Base-by-base conservation (phyloP, 2,797 vertebrate species). In the Vireo griseus region DNA sequence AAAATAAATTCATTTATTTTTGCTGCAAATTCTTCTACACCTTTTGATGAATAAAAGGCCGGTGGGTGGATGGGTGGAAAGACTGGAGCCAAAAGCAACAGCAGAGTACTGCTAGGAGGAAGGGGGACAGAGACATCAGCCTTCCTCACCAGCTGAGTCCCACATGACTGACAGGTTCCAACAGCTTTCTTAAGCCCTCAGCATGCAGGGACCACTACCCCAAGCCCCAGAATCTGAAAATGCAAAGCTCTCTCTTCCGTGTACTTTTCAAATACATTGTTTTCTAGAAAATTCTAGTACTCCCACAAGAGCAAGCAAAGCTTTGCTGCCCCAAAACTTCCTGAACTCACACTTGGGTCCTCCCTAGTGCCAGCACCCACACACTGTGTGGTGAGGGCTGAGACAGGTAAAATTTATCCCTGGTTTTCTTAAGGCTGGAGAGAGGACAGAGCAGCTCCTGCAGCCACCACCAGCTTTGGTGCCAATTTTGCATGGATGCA, bases 1-100 rank as follows among this genome's bases (percentile, higher is more conserved):
- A 97, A 94, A 96, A 92, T 44, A 95, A 91, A 92, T 61, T 40
- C 47, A 37, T 85, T 93, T 96, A 92, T 94, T 97, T 96, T 95
- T 94, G 87, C 84, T 91, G 62, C 75, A 80, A 91, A 54, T 85
- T 93, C 68, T 93, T 95, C 81, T 88, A 71, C 91, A 89, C 68
- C 61, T 86, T 69, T 86, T 10, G 39, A 58, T 48, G 86, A 96
- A 96, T 92, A 96, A 88, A 96, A 91, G 75, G 84, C 68, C 5
- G 0, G 89, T 95, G 95, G 96, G 92, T 75, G 78, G 88, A 95
- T 89, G 88, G 92, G 81, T 78, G 88, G 93, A 94, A 95, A 93
- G 87, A 86, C 2, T 83, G 81, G 65, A 95, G 87, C 81, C 93
- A 82, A 83, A 92, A 68, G 72, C 52, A 86, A 16, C 14, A 79